These are phyloP conservation scores for Craniophora ligustri DNA, from an alignment of 2,888 invertebrate genomes.

Conservation along the genomic window DNA sequence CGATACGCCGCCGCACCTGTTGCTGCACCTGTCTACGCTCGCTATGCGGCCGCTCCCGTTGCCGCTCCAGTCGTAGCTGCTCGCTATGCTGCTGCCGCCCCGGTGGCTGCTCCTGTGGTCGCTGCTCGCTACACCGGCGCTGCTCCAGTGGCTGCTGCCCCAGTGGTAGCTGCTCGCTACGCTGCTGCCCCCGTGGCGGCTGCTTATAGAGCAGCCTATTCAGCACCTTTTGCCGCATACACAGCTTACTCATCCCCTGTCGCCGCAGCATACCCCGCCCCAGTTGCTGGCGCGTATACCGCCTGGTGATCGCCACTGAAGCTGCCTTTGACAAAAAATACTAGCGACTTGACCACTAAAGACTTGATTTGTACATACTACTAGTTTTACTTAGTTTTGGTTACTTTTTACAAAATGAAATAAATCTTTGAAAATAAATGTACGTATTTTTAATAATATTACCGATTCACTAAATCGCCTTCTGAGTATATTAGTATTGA, in stretches of 20 bases:
- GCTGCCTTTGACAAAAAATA: constrained; percentile 16
- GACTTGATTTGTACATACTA: constrained; percentile 80
- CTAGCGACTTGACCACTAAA: constrained; percentile 84
- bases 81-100: constrained; percentile 42
- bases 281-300: constrained; percentile 52
- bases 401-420: constrained; percentile 62
- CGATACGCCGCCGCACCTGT: constrained; percentile 52
- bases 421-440: constrained; percentile 44
- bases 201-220: constrained; percentile 50
- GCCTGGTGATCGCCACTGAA: constrained; percentile 25
- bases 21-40: constrained; percentile 6
- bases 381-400: constrained; percentile 62
- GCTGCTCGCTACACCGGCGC: constrained; percentile 51
- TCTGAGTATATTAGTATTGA: no score
- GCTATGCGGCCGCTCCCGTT: constrained; percentile 25
- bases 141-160: constrained; percentile 56
- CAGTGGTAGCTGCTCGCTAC: constrained; percentile 46
- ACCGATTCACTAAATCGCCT: no score
- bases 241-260: constrained; percentile 42
- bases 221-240: constrained; percentile 47
- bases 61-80: constrained; percentile 25
- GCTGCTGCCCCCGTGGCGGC: constrained; percentile 48
- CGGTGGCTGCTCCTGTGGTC: constrained; percentile 58
- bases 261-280: constrained; percentile 53
- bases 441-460: not conserved